A percentile compares a stretch with the other conserved stretches of the same genome.
Evolutionary conservation across 64 coral and sea anemone species (phyloP).

Genomic region (Cladopsammia gracilis): DNA sequence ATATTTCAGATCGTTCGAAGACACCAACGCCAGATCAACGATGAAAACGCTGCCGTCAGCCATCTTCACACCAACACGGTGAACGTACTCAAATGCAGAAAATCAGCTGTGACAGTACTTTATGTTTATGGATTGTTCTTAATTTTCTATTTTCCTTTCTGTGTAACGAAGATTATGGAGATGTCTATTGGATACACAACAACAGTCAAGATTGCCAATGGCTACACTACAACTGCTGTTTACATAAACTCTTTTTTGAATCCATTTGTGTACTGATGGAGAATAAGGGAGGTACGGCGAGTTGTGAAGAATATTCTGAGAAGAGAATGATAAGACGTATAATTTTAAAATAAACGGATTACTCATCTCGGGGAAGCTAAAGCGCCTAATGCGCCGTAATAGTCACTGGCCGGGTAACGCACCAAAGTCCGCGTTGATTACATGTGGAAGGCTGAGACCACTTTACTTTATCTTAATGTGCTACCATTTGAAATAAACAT

Average conservation of each 20-base stretch:
- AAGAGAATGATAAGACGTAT: no score
- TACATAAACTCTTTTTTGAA: neutral
- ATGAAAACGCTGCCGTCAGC: neutral
- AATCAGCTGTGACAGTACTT: neutral
- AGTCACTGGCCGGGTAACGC: no score
- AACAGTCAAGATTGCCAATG: neutral
- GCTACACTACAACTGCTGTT: neutral
- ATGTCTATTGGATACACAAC: neutral
- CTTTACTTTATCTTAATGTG: no score
- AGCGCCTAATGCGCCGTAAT: no score
- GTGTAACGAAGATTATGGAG: neutral
- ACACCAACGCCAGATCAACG: neutral
- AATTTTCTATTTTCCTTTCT: neutral
- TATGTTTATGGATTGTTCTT: neutral
- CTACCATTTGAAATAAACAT: no score
- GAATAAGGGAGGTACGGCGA: neutral
- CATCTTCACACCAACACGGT: neutral
- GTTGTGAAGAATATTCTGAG: neutral
- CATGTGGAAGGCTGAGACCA: no score
- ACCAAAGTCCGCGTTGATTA: no score
- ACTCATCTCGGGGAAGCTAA: no score
- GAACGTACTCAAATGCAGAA: neutral
- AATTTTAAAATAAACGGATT: no score
- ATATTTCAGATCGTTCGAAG: conserved; percentile 11
- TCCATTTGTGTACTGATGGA: neutral